These are phyloP conservation scores for Pocillopora verrucosa DNA, from an alignment of 64 coral and sea anemone species.

Conservation along the genomic window DNA sequence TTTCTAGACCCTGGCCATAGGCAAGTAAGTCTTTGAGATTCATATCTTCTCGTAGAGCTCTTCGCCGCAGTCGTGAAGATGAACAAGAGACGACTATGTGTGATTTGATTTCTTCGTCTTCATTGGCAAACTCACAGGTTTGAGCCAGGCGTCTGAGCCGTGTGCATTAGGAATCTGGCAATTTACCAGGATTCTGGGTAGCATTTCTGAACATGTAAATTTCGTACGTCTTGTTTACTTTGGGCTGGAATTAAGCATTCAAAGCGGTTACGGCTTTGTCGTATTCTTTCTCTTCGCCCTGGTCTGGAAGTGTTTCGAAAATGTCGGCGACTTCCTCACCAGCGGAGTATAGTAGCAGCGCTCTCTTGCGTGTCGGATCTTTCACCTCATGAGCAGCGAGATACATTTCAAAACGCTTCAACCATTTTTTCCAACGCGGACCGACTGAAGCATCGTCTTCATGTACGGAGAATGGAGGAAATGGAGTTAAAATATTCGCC, in stretches of 20 bases:
- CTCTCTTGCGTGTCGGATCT: neutral
- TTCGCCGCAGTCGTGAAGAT: no score
- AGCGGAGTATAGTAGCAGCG: neutral
- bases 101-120: no score
- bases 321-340: conserved; percentile 7
- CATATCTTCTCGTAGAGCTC: no score
- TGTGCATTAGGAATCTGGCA: conserved; percentile 8
- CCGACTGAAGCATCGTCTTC: neutral
- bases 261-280: conserved; percentile 1
- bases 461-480: neutral
- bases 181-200: conserved; percentile 8
- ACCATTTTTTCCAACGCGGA: conserved; percentile 37
- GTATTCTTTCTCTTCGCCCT: conserved; percentile 12
- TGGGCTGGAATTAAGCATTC: conserved; percentile 11
- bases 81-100: no score
- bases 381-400: neutral
- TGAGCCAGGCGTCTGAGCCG: no score
- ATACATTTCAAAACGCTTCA: conserved; percentile 29
- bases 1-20: conserved; percentile 1
- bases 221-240: conserved; percentile 20
- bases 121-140: no score
- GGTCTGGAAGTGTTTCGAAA: neutral
- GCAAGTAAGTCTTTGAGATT: conserved; percentile 15
- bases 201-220: conserved; percentile 27
- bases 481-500: conserved; percentile 11